Percentiles rank a stretch among this genome's conserved stretches.
Conservation (phyloP, 2,797 vertebrate species). For the Enoplosus armatus region DNA sequence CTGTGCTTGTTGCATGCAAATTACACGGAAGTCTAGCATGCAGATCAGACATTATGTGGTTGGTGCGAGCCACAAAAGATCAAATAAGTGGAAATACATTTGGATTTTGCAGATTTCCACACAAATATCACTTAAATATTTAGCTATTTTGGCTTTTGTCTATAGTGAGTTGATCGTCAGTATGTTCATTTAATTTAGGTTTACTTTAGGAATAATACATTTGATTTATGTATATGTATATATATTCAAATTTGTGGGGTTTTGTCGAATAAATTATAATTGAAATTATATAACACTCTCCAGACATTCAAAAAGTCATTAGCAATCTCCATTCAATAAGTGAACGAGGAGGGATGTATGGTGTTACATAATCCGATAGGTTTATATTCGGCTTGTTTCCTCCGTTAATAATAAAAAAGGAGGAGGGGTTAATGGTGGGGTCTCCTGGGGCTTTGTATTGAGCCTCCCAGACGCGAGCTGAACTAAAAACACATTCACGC, state of each 20-base stretch:
- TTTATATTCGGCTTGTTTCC: conserved; percentile 42
- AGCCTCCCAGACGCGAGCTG: conserved; percentile 23
- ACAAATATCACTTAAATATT: not conserved
- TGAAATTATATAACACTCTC: not conserved
- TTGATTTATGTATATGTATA: too few relatives aligned
- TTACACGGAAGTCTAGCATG: conserved; percentile 48
- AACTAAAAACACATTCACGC: conserved; percentile 57
- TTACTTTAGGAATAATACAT: not conserved
- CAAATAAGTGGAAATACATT: conserved; percentile 20
- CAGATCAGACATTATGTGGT: conserved; percentile 31
- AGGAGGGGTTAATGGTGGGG: conserved; percentile 39
- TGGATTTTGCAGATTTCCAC: conserved; percentile 7
- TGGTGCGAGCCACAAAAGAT: not conserved
- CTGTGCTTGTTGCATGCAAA: conserved; percentile 71
- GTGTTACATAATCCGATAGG: conserved; percentile 58
- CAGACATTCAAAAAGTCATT: conserved; percentile 18
- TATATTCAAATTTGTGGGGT: not conserved
- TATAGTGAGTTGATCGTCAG: not conserved
- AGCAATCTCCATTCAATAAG: conserved; percentile 22
- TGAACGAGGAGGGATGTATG: conserved; percentile 10
- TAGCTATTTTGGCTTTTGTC: not conserved
- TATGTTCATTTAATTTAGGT: not conserved
- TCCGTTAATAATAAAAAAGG: conserved; percentile 29
- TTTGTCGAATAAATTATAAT: not conserved
- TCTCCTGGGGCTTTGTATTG: conserved; percentile 43